Evolutionary conservation across 2,113 vertebrate species (phyloP).

Genomic region (Rhabdomys dilectus): DNA sequence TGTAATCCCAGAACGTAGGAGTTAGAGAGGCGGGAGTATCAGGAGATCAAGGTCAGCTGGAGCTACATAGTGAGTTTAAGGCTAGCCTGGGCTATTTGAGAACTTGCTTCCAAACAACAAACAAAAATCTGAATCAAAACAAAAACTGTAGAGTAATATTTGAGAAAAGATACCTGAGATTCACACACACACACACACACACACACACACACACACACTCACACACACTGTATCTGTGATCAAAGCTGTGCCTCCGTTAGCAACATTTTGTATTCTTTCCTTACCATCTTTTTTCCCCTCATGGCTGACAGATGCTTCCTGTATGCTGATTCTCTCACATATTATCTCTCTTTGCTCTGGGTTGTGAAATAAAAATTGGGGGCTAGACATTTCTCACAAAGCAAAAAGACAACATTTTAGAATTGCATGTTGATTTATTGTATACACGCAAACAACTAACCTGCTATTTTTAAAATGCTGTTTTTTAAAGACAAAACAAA

Average conservation of each 20-base stretch:
- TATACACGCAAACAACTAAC: constrained; percentile 71
- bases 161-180: not conserved
- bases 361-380: constrained; percentile 72
- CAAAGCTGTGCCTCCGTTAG: not conserved
- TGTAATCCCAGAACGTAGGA: not conserved
- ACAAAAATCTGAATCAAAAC: not conserved
- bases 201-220: not conserved
- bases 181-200: not conserved
- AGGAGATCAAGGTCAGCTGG: not conserved
- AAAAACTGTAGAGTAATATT: no score
- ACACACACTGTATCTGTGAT: not conserved
- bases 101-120: not conserved
- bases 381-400: constrained; percentile 79
- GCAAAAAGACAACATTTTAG: constrained; percentile 37
- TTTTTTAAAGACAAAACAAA: not conserved
- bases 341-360: not conserved
- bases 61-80: not conserved
- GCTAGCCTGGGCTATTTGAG: not conserved
- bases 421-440: constrained; percentile 70
- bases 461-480: constrained; percentile 37
- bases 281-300: not conserved
- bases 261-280: not conserved
- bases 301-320: constrained; percentile 18
- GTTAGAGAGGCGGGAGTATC: no score
- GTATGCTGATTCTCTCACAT: constrained; percentile 54